Conservation (phyloP, 1,140 invertebrate species). For the Drosophila serrata region DNA sequence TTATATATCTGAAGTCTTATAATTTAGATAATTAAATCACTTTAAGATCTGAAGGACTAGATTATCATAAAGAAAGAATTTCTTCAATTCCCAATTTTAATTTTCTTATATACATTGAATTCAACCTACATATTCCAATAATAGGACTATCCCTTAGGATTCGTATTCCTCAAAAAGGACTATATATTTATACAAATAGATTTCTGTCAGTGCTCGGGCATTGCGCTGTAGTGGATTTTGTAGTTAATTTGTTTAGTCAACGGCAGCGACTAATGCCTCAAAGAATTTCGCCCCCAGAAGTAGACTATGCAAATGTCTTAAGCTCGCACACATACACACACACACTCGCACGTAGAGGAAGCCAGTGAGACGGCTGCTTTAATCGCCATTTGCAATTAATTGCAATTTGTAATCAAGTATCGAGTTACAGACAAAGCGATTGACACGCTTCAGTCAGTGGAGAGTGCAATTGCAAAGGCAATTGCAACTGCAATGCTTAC, state of each 20-base stretch:
- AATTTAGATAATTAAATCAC: not conserved
- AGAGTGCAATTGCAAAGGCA: conserved; percentile 14
- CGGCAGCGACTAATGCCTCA: conserved; percentile 55
- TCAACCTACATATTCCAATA: not conserved
- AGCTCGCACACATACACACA: conserved; percentile 6
- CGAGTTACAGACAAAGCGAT: conserved; percentile 70
- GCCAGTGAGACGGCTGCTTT: conserved; percentile 60
- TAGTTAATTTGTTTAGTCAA: conserved; percentile 42
- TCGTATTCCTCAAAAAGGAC: not conserved
- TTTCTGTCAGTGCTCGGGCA: conserved; percentile 16
- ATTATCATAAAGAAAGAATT: not conserved
- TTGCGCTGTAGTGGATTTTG: conserved; percentile 32
- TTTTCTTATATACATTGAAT: not conserved
- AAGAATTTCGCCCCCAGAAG: conserved; percentile 65
- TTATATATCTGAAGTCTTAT: not conserved
- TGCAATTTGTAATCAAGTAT: conserved; percentile 85
- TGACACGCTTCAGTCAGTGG: conserved; percentile 34
- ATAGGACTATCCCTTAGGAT: not conserved
- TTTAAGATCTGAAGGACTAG: not conserved
- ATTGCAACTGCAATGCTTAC: conserved; percentile 5
- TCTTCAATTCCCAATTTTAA: not conserved
- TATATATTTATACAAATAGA: not conserved
- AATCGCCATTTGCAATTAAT: conserved; percentile 84
- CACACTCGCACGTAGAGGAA: conserved; percentile 33
- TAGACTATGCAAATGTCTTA: conserved; percentile 45